A percentile compares a stretch with the other conserved stretches of the same genome.
Evolutionary conservation across 2,888 invertebrate species (phyloP).

Genomic region (Eueremaeus valkanovi): DNA sequence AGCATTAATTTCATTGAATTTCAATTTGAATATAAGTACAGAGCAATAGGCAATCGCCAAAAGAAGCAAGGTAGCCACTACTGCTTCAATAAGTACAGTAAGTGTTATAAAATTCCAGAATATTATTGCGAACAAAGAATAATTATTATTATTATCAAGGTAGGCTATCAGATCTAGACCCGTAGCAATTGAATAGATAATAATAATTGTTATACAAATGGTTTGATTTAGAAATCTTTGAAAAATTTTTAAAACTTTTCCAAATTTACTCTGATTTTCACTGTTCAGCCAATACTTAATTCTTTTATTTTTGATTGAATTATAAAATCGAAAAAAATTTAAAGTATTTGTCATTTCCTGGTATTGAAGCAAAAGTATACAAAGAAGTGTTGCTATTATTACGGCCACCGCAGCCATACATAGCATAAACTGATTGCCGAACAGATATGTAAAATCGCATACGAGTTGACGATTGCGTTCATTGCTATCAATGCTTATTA

Average conservation of each 20-base stretch:
- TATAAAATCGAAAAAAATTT: not conserved
- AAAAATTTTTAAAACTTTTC: not conserved
- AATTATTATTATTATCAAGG: not conserved
- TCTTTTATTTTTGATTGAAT: not conserved
- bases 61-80: not conserved
- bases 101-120: not conserved
- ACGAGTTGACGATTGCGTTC: too few species aligned
- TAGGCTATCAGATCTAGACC: not conserved
- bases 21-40: not conserved
- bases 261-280: not conserved
- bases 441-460: too few species aligned
- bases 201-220: too few species aligned
- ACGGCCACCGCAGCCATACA: too few species aligned
- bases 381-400: too few species aligned
- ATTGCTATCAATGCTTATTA: too few species aligned
- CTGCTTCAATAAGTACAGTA: not conserved
- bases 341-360: not conserved
- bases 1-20: not conserved
- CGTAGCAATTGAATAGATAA: not conserved
- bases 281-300: not conserved
- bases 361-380: too few species aligned
- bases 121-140: not conserved
- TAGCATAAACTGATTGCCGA: too few species aligned
- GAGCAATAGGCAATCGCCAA: not conserved
- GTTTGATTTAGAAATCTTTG: not conserved